phyloP scores from a whole-genome alignment of 2,888 invertebrate species.

The Melikaiella ostensackeni region DNA sequence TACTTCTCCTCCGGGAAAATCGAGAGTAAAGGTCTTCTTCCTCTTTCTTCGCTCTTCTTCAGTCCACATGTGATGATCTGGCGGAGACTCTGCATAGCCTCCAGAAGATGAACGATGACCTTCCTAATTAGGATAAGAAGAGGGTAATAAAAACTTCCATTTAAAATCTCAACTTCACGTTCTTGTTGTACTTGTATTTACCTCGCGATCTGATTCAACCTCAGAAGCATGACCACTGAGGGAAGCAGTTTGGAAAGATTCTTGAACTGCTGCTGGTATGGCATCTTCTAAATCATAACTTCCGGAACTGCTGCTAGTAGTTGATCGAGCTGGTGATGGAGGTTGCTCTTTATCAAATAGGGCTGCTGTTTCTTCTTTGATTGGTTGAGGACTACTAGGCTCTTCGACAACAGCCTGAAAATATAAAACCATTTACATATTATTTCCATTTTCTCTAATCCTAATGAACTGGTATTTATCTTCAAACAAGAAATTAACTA shows the following conservation, averaged over 20 bases:
- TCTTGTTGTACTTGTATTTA: constrained; percentile 50
- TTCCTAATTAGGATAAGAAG: constrained; percentile 54
- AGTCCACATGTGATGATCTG: constrained; percentile 78
- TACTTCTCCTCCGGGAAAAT: constrained; percentile 82
- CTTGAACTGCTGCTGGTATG: constrained; percentile 65
- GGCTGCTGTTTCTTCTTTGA: constrained; percentile 68
- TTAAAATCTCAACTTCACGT: neutral
- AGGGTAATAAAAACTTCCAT: neutral
- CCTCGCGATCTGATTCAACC: constrained; percentile 68
- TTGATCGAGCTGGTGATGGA: constrained; percentile 70
- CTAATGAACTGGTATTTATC: no score
- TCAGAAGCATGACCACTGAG: constrained; percentile 67
- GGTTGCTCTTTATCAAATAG: constrained; percentile 61
- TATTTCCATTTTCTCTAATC: no score
- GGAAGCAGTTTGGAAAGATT: constrained; percentile 61
- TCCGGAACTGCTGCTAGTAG: constrained; percentile 74
- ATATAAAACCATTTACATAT: neutral
- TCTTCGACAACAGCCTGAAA: constrained; percentile 72
- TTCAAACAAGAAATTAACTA: no score
- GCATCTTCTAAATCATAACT: constrained; percentile 75
- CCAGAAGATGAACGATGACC: constrained; percentile 72
- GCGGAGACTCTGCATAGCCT: constrained; percentile 74
- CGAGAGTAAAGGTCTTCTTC: constrained; percentile 87
- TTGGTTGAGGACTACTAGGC: constrained; percentile 68
- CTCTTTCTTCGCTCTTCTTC: constrained; percentile 86